phyloP scores from a whole-genome alignment of 2,888 invertebrate species.

The Drosophila mimica region DNA sequence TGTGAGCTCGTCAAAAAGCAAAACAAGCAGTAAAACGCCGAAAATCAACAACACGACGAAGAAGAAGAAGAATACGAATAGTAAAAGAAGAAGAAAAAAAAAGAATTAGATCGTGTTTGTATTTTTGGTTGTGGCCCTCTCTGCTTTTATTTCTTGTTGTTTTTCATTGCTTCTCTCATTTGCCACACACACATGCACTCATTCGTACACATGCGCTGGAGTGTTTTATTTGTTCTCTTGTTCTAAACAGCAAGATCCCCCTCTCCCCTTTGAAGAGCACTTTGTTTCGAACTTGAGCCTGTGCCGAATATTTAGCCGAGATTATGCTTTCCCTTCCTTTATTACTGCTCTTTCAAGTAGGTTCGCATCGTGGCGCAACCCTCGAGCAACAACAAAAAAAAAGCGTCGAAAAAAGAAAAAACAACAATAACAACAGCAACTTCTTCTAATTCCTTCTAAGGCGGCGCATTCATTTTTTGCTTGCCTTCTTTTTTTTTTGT shows the following conservation, averaged over 20 bases:
- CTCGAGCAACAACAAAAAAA: slow-evolving; percentile 26
- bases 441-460: slow-evolving; percentile 54
- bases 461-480: slow-evolving; percentile 26
- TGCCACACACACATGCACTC: not conserved
- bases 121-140: slow-evolving; percentile 43
- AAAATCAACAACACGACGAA: slow-evolving; percentile 19
- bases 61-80: slow-evolving; percentile 29
- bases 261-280: slow-evolving; percentile 3
- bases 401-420: slow-evolving; percentile 1
- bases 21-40: slow-evolving; percentile 31
- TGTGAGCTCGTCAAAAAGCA: slow-evolving; percentile 21
- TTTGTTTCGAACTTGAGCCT: slow-evolving; percentile 33
- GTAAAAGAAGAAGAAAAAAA: slow-evolving; percentile 29
- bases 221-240: slow-evolving; percentile 3
- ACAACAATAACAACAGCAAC: not conserved
- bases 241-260: slow-evolving; percentile 32
- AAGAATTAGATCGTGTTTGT: slow-evolving; percentile 64
- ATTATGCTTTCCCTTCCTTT: slow-evolving; percentile 39
- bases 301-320: slow-evolving; percentile 39
- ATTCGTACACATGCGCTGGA: slow-evolving; percentile 6
- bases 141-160: slow-evolving; percentile 52
- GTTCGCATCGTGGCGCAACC: slow-evolving; percentile 26
- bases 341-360: slow-evolving; percentile 36
- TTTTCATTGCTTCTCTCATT: slow-evolving; percentile 42
- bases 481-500: slow-evolving; percentile 34